Base-by-base conservation (phyloP, 1,140 invertebrate genomes). In the Cydia pomonella region DNA sequence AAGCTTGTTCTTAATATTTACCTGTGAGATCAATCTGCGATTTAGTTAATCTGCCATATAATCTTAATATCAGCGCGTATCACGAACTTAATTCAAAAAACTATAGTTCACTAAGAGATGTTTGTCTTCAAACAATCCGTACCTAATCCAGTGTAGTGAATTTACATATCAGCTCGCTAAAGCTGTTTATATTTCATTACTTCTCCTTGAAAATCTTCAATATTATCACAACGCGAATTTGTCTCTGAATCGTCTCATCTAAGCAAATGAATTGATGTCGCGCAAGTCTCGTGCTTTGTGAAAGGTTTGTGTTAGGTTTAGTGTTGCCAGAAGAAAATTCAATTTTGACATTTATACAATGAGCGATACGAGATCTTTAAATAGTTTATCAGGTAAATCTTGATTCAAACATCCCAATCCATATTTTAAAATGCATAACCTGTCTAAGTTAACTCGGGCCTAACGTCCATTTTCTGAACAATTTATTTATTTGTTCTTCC, bases 131-230 rank as follows among this genome's bases (percentile, higher is more conserved):
- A 59, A 50, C 47, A 50, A 59, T 59, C 21, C 53, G n/a, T 18
- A 59, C 21, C 1, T 59, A 23, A 59, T 59, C 21, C 53, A 69
- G 27, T 69, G 64, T 69, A 0, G 16, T 18, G n/a, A 23, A 69
- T 69, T 69, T 69, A 33, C 64, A 69, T 38, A 33, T 38, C 63
- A 66, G 6, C 25, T n/a, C 12, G 13, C 64, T 9, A 18, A 38
- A 38, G 29, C 25, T 38, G 64, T 69, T 69, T 29, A 69, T n/a
- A 69, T 33, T 69, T 69, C 64, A 69, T 69, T 69, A 33, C 63
- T 33, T 29, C 27, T 27, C 6, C 64, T 9, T 10, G 64, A 69
- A 38, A 38, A 41, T 69, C 63, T 29, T n/a, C 13, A 29, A 64
- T 64, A 10, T 69, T 33, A 69, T 10, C 12, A 69, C 64, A 33